Conservation (phyloP, 2,113 vertebrate species). For the Salvator merianae region DNA sequence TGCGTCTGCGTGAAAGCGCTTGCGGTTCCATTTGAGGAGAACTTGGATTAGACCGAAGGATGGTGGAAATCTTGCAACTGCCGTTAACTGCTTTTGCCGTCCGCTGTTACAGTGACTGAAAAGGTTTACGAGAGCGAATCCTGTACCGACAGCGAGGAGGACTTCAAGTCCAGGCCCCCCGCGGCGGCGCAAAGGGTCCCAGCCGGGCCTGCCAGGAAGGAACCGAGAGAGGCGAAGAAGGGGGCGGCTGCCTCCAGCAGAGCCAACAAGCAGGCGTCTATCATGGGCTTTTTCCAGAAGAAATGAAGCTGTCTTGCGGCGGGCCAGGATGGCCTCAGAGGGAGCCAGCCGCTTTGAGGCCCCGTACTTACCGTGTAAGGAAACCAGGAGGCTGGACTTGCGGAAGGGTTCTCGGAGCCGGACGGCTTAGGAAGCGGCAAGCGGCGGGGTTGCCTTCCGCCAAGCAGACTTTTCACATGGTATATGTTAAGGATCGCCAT, state of each 20-base stretch:
- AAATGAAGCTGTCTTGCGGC: constrained; percentile 70
- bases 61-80: rapidly evolving
- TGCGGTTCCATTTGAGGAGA: not conserved
- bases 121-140: constrained; percentile 92
- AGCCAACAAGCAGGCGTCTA: constrained; percentile 88
- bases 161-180: constrained; percentile 65
- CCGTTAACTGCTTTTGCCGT: not conserved
- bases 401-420: not conserved
- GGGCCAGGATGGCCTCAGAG: not conserved
- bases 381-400: constrained; percentile 20
- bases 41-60: rapidly evolving
- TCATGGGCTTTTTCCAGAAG: constrained; percentile 92
- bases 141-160: constrained; percentile 88
- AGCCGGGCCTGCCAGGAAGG: constrained; percentile 50
- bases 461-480: no score
- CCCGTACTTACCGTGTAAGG: constrained; percentile 69
- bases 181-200: constrained; percentile 48
- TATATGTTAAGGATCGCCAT: constrained; percentile 24
- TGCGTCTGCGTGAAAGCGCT: no score
- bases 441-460: constrained; percentile 29
- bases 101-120: constrained; percentile 86
- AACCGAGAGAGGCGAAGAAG: constrained; percentile 83
- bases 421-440: not conserved
- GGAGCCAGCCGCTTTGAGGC: not conserved
- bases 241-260: constrained; percentile 69